Evolutionary conservation across 2,888 invertebrate genomes (phyloP).

Genomic region (Perizoma affinitatum): DNA sequence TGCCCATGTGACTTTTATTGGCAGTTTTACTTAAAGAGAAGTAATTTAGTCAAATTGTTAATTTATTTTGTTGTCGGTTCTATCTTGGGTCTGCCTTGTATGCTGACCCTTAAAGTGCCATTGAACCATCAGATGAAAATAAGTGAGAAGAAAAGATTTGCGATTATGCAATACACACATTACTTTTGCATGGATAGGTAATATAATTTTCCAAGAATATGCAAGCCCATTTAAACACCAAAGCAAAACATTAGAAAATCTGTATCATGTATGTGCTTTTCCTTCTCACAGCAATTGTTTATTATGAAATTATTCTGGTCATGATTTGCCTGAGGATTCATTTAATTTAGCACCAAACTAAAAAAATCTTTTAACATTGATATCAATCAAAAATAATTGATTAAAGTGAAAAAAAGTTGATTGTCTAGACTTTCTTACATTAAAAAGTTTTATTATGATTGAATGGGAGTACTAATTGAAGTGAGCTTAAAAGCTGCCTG

Average conservation of each 20-base stretch:
- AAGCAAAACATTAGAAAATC: slow-evolving; percentile 1
- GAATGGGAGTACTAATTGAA: too few species aligned
- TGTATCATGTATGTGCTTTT: slow-evolving; percentile 1
- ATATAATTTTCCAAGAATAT: background rate
- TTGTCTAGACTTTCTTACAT: too few species aligned
- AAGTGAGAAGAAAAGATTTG: too few species aligned
- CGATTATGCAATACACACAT: background rate
- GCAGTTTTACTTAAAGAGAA: background rate
- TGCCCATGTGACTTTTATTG: slow-evolving; percentile 14
- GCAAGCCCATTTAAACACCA: background rate
- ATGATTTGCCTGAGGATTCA: slow-evolving; percentile 14
- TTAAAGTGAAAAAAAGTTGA: too few species aligned
- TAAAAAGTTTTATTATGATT: too few species aligned
- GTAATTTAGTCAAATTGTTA: too few species aligned
- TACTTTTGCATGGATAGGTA: background rate
- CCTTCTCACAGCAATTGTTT: slow-evolving; percentile 15
- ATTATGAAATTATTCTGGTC: slow-evolving; percentile 14
- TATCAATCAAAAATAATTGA: too few species aligned
- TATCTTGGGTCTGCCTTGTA: too few species aligned
- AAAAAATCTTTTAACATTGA: background rate
- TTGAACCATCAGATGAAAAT: too few species aligned
- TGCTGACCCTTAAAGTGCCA: too few species aligned
- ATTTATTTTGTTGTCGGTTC: too few species aligned
- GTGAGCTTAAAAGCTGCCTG: too few species aligned
- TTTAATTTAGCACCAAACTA: slow-evolving; percentile 3